Conservation (phyloP, 1,140 invertebrate species). For the Drosophila asahinai region DNA sequence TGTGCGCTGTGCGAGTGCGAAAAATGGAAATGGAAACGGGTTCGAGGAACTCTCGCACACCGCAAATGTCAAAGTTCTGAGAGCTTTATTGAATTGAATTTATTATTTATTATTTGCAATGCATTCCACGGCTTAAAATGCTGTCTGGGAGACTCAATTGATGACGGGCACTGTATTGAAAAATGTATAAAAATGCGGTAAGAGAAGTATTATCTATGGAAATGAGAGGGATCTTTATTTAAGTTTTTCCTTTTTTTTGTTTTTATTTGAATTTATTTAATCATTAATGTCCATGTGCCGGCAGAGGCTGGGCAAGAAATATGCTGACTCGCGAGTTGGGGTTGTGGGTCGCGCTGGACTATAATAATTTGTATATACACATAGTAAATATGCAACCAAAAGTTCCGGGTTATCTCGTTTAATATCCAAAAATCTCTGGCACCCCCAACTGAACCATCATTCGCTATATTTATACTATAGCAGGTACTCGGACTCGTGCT, state of each 20-base stretch:
- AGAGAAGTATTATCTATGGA: too few relatives aligned
- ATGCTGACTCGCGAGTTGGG: too few relatives aligned
- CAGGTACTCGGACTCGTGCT: background rate
- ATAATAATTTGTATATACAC: too few relatives aligned
- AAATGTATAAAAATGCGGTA: too few relatives aligned
- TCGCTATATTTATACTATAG: background rate
- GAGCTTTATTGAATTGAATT: constrained; percentile 11
- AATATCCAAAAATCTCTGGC: background rate
- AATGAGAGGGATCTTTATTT: too few relatives aligned
- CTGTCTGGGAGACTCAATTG: background rate
- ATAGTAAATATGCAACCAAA: background rate
- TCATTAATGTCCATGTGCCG: too few relatives aligned
- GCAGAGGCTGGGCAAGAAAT: too few relatives aligned
- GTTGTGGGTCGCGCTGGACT: too few relatives aligned
- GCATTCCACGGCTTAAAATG: constrained; percentile 3
- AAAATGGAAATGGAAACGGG: constrained; percentile 21
- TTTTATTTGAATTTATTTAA: too few relatives aligned
- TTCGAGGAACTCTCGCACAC: constrained; percentile 13
- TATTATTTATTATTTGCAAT: constrained; percentile 5
- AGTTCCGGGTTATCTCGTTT: constrained; percentile 13
- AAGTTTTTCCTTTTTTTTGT: too few relatives aligned
- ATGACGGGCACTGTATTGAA: background rate
- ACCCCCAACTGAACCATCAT: constrained; percentile 3
- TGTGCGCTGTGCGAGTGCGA: background rate
- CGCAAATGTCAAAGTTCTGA: constrained; percentile 28